Conservation (phyloP, 2,888 invertebrate genomes). For the Ptychoptera contaminata region DNA sequence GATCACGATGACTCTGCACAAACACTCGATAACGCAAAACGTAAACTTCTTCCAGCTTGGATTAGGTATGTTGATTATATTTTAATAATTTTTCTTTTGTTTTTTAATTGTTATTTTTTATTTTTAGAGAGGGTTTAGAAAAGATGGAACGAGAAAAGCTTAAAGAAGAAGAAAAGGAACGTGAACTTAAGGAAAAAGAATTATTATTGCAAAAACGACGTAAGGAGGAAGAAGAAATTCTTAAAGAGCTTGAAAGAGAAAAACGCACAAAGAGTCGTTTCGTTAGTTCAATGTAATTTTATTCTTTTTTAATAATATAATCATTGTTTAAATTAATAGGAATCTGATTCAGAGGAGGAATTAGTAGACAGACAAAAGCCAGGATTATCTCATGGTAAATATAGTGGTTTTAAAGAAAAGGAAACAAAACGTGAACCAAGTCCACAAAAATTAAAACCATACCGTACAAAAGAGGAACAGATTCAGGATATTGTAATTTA, state of each 20-base stretch:
- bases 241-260: slow-evolving; percentile 19
- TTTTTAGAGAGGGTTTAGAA: slow-evolving; percentile 56
- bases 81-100: neutral
- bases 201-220: slow-evolving; percentile 37
- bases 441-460: neutral
- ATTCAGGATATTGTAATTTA: slow-evolving; percentile 5
- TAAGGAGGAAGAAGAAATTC: slow-evolving; percentile 33
- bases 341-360: slow-evolving; percentile 4
- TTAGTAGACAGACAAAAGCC: slow-evolving; percentile 29
- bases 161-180: slow-evolving; percentile 67
- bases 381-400: slow-evolving; percentile 31
- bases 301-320: neutral
- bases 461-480: slow-evolving; percentile 2
- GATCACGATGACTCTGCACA: slow-evolving; percentile 15
- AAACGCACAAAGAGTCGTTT: slow-evolving; percentile 6
- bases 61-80: slow-evolving; percentile 73
- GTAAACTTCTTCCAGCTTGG: slow-evolving; percentile 91
- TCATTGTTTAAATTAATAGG: slow-evolving; percentile 1
- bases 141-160: slow-evolving; percentile 94
- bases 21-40: slow-evolving; percentile 63
- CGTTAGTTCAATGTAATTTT: neutral
- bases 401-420: slow-evolving; percentile 28
- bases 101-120: neutral
- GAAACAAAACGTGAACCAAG: neutral
- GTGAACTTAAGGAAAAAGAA: slow-evolving; percentile 46